These are phyloP conservation scores for Paracentrotus lividus DNA, from an alignment of 53 echinoderm and acorn worm genomes.

Conservation along the genomic window DNA sequence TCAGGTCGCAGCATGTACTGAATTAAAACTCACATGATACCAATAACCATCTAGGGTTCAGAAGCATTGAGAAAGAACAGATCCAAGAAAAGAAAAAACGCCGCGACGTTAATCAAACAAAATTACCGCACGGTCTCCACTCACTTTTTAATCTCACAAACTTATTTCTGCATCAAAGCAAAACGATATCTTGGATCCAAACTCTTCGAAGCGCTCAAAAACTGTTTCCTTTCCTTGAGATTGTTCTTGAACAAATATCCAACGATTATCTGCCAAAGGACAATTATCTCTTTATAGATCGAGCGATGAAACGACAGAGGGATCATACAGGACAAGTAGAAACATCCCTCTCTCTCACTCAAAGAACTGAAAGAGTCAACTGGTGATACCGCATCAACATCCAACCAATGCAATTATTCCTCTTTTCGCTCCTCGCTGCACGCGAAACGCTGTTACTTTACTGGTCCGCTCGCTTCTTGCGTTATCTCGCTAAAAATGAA, in stretches of 20 bases:
- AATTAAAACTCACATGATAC: constrained; percentile 29
- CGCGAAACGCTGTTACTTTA: constrained; percentile 34
- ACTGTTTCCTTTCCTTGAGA: not conserved
- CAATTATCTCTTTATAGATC: constrained; percentile 26
- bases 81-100: not conserved
- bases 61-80: not conserved
- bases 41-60: constrained; percentile 13
- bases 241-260: constrained; percentile 10
- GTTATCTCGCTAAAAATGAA: not conserved
- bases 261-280: constrained; percentile 24
- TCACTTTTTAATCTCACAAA: constrained; percentile 3
- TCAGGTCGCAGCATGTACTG: constrained; percentile 41
- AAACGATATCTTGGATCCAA: not conserved
- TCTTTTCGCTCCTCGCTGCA: not conserved
- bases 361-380: constrained; percentile 30
- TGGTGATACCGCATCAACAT: constrained; percentile 36
- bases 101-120: too few relatives aligned
- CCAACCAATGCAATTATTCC: constrained; percentile 50
- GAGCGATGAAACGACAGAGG: constrained; percentile 31
- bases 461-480: constrained; percentile 37
- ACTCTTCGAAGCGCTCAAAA: not conserved
- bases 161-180: not conserved
- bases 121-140: not conserved
- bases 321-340: not conserved
- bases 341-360: constrained; percentile 40